Base-by-base conservation (phyloP, 2,113 vertebrate species). In the Saimiri boliviensis region DNA sequence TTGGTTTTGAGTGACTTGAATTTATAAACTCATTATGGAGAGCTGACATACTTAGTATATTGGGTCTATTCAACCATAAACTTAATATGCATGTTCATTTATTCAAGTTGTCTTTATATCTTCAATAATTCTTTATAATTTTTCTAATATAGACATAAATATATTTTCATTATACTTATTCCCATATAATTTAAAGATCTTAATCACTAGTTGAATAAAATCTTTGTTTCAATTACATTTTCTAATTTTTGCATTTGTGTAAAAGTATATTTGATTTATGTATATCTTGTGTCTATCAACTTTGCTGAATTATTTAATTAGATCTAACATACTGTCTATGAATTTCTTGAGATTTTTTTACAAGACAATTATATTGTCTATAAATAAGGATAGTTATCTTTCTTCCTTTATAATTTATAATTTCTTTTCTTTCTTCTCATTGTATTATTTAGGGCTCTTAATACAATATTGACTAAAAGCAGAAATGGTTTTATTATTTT, bases 91-190 rank as follows among this genome's bases (percentile, higher is more conserved):
- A 60, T 85, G 4, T 81, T 8, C 5, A 42, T 95, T 91, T 83
- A 77, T 35, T 89, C 37, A 80, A n/a, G 27, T 76, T 81, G 94
- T 68, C 17, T 86, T 85, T 6, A n/a, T 52, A 21, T 88, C 19
- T 89, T 80, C 40, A 85, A 54, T 60, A 92, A 89, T n/a, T 92
- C 68, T 89, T 81, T 68, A 84, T 37, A 35, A 84, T 79, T 93
- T 93, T 93, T 52, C 25, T 91, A 71, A 87, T 3, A 87, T 11
- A 63, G 8, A 19, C 3, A 95, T 71, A 11, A 5, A 32, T 60
- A 86, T 49, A 10, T 89, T 80, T 91, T 77, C 8, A 91, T 77
- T 63, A 76, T 8, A 83, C 9, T 86, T 82, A 83, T 86, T 76
- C 52, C 20, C 76, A 42, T 70, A 11, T 60, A 83, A 60, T 40